Conservation (phyloP, 2,888 invertebrate species). For the Villa cingulata region DNA sequence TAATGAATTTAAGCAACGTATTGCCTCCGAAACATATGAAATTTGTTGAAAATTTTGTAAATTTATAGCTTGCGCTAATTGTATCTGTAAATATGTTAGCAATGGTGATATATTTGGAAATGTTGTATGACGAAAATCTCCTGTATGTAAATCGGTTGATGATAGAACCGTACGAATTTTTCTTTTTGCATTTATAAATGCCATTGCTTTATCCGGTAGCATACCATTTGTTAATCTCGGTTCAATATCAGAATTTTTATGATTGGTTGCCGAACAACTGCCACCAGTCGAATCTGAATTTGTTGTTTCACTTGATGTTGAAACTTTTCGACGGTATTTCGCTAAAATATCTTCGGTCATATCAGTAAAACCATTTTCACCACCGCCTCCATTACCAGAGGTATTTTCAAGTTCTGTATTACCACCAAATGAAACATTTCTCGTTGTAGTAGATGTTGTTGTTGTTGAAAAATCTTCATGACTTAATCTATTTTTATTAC, state of each 20-base stretch:
- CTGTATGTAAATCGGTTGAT: slow-evolving; percentile 66
- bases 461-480: slow-evolving; percentile 15
- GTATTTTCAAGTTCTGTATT: slow-evolving; percentile 11
- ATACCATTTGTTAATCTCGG: slow-evolving; percentile 24
- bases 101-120: slow-evolving; percentile 36
- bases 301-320: slow-evolving; percentile 40
- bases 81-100: slow-evolving; percentile 55
- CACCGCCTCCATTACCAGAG: background rate
- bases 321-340: slow-evolving; percentile 68
- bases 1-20: slow-evolving; percentile 61
- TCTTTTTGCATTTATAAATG: slow-evolving; percentile 46
- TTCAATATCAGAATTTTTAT: slow-evolving; percentile 29
- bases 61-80: slow-evolving; percentile 70
- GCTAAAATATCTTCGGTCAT: slow-evolving; percentile 86
- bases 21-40: slow-evolving; percentile 69
- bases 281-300: slow-evolving; percentile 35
- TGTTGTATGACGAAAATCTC: slow-evolving; percentile 45
- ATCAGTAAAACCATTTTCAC: slow-evolving; percentile 40
- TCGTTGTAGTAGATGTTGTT: too few species aligned
- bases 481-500: slow-evolving; percentile 32
- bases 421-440: slow-evolving; percentile 28
- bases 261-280: slow-evolving; percentile 20
- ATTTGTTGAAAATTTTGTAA: slow-evolving; percentile 61
- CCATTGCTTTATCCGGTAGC: slow-evolving; percentile 23
- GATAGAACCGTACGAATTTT: slow-evolving; percentile 84